Base-by-base conservation (phyloP, 2,113 vertebrate genomes). In the Myotis yumanensis region DNA sequence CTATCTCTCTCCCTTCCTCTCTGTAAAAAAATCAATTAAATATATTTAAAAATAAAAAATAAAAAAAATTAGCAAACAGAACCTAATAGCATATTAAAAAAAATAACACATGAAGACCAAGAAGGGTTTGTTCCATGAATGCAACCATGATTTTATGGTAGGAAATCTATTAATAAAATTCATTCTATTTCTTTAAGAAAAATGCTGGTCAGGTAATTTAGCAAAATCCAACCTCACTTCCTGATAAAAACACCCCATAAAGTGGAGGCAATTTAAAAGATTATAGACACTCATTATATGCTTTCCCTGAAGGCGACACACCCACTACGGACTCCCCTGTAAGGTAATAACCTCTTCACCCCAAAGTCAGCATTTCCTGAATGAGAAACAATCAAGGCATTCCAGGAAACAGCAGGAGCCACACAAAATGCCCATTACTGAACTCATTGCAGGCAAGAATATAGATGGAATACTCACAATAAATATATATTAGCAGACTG, bases 311-410 rank as follows among this genome's bases (percentile, higher is more conserved):
- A 8, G 35, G 11, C 1, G 15, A 40, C 3, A 43, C 11, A 5
- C 23, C 10, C 32, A 18, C 54, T n/a, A 12, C 11, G 0, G 4
- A 16, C 7, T n/a, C n/a, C 8, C 80, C 52, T 5, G 28, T 4
- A 3, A 3, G 25, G 22, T 17, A 43, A 17, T 0, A 6, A 2
- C 0, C 0, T 46, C 72, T 22, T n/a, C 1, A 20, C 40, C 48
- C 35, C 6, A 20, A 5, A 4, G 15, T 8, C 17, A 25, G 57
- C 25, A 12, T 10, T 5, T 7, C 4, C n/a, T 11, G 2, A 5
- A 0, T 9, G 48, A 54, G 17, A 52, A 8, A 35, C 4, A 2
- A 1, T 0, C 48, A 8, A 0, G 32, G 15, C 20, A 0, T 17
- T 48, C 20, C 32, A 1, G 71, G 28, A 7, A 9, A 7, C 7